These are phyloP conservation scores for Macrobrachium nipponense DNA, from an alignment of 1,140 invertebrate genomes.

Conservation along the genomic window DNA sequence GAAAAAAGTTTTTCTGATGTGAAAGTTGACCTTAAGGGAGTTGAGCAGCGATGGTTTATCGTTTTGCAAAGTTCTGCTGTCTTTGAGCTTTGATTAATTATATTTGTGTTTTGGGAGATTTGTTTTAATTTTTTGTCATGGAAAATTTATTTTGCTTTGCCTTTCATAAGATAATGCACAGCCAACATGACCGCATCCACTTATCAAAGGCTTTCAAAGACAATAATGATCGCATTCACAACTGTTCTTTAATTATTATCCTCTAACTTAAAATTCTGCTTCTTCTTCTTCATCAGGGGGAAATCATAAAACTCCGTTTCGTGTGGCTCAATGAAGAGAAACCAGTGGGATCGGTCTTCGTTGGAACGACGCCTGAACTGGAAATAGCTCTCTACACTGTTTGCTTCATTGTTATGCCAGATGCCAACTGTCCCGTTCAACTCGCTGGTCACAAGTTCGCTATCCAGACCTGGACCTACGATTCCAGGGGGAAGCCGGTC, in stretches of 20 bases:
- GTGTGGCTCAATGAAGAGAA: conserved; percentile 81
- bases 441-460: conserved; percentile 75
- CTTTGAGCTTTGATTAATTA: no score
- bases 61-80: no score
- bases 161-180: no score
- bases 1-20: no score
- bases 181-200: no score
- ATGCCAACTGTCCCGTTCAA: conserved; percentile 79
- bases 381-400: conserved; percentile 93
- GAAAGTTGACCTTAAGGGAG: no score
- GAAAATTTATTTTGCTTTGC: no score
- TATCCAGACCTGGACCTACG: conserved; percentile 80
- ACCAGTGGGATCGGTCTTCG: conserved; percentile 83
- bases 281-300: conserved; percentile 30
- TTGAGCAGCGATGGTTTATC: no score
- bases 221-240: neutral
- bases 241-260: neutral
- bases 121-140: no score
- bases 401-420: conserved; percentile 81
- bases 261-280: conserved; percentile 64
- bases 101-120: no score
- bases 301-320: conserved; percentile 78
- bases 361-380: conserved; percentile 92
- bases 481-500: conserved; percentile 79
- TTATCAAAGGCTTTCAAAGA: no score